Conservation (phyloP, 1,140 invertebrate species). For the Mercenaria mercenaria region DNA sequence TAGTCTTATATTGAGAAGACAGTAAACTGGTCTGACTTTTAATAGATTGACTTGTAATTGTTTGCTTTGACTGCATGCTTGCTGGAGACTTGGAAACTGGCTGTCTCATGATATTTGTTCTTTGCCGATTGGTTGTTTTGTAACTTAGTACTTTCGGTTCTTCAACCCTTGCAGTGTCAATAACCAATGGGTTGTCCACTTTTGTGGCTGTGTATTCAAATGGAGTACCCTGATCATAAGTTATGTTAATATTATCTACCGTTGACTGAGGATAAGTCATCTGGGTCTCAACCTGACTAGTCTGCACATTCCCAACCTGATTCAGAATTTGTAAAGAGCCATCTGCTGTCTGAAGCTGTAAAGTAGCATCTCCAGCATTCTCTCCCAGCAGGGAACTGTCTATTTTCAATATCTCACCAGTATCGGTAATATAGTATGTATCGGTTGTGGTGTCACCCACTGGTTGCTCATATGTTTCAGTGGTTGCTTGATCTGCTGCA, state of each 20-base stretch:
- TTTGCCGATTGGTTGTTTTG: conserved; percentile 35
- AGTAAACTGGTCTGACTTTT: background rate
- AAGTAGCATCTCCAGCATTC: background rate
- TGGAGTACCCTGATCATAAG: background rate
- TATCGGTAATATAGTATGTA: conserved; percentile 53
- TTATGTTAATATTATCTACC: background rate
- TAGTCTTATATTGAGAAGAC: background rate
- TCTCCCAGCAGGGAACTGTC: conserved; percentile 20
- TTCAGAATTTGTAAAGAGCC: background rate
- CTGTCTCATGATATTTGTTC: conserved; percentile 23
- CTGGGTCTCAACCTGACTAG: background rate
- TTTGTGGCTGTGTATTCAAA: conserved; percentile 23
- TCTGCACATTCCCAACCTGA: background rate
- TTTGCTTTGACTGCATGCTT: background rate
- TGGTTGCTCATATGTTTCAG: background rate
- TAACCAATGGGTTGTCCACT: background rate
- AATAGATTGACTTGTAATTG: background rate
- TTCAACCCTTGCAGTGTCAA: background rate
- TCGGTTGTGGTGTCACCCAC: background rate
- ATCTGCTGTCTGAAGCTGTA: background rate
- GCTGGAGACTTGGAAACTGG: background rate
- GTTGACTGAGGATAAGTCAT: background rate
- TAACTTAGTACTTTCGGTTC: conserved; percentile 43
- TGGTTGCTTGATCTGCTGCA: background rate
- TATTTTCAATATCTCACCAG: conserved; percentile 51